Percentiles rank a stretch among this genome's conserved stretches.
phyloP scores from a whole-genome alignment of 2,797 vertebrate species.

The Amazonetta brasiliensis region DNA sequence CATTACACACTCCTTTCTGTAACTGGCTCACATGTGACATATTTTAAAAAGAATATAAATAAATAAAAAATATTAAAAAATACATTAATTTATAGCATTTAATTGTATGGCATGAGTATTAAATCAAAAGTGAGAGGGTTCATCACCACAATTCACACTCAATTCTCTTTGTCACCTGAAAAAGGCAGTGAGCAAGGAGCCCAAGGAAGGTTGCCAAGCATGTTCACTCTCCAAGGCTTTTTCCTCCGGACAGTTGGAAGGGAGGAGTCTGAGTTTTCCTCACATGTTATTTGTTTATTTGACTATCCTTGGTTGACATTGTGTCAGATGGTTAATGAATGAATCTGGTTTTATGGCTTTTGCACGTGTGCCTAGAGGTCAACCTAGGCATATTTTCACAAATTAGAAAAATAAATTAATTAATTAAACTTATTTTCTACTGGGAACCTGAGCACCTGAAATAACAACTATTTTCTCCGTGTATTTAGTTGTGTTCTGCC shows the following conservation, averaged over 20 bases:
- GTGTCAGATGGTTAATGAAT: conserved; percentile 54
- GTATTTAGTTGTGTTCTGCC: conserved; percentile 12
- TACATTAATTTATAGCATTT: not conserved
- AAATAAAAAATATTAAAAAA: not conserved
- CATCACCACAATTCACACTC: not conserved
- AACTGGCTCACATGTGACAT: not conserved
- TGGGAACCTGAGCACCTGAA: conserved; percentile 69
- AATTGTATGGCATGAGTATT: not conserved
- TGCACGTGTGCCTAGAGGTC: conserved; percentile 58
- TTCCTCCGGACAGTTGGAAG: not conserved
- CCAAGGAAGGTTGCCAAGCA: not conserved
- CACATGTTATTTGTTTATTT: conserved; percentile 19
- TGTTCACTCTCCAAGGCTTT: not conserved
- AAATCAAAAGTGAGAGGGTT: not conserved
- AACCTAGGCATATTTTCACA: conserved; percentile 56
- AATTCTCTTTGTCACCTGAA: not conserved
- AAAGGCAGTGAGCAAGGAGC: not conserved
- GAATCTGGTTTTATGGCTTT: conserved; percentile 66
- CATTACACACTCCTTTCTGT: not conserved
- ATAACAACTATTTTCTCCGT: conserved; percentile 67
- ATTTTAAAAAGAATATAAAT: not conserved
- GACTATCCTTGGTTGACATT: conserved; percentile 13
- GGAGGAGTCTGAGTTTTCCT: conserved; percentile 22
- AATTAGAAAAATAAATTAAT: conserved; percentile 78
- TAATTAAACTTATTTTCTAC: conserved; percentile 72